Evolutionary conservation across 2,113 vertebrate genomes (phyloP), one percentile per base, ranked within the genome.

Genomic region (Leucopsar rothschildi): DNA sequence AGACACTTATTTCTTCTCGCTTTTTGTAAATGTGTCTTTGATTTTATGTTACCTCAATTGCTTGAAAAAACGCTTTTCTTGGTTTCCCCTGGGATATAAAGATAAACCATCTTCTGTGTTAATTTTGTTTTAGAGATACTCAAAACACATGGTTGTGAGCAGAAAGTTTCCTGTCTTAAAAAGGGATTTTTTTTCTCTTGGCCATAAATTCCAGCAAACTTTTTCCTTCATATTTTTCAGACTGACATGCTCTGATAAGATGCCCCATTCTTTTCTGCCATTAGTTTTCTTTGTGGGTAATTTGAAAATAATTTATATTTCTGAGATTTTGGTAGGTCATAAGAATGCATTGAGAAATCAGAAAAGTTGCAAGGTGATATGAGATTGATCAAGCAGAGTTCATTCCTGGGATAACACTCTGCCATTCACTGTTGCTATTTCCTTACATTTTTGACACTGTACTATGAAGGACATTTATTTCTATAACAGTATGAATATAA

Each of bases 261-360:
- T 86, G 37, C 8, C 20, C 18, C 27, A 37, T 70, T 33, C 28
- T 69, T 91, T 89, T 93, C 35, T 61, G 39, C 37, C n/a, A 31
- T 94, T 90, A 90, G 25, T 28, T 78, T 89, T 81, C 68, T 94
- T 94, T 88, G 20, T 94, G 42, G 42, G 14, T 27, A 84, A 63
- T 56, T 71, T 96, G 55, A 93, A 93, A 86, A 82, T 3, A 84
- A 69, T 70, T 60, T 92, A 12, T 95, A 91, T 81, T 94, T 92
- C 50, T 90, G 70, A 88, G 56, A 72, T 87, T 56, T 92, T 82
- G 79, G 15, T 78, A 86, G 89, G 78, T 94, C 56, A 76, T 59
- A 93, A 77, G 70, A 92, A 95, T 69, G 23, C 57, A 88, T 45
- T 28, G 47, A 61, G 78, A 82, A 93, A 91, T 53, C 91, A 90